Evolutionary conservation across 1,140 invertebrate genomes (phyloP).

Genomic region (Caenorhabditis remanei): DNA sequence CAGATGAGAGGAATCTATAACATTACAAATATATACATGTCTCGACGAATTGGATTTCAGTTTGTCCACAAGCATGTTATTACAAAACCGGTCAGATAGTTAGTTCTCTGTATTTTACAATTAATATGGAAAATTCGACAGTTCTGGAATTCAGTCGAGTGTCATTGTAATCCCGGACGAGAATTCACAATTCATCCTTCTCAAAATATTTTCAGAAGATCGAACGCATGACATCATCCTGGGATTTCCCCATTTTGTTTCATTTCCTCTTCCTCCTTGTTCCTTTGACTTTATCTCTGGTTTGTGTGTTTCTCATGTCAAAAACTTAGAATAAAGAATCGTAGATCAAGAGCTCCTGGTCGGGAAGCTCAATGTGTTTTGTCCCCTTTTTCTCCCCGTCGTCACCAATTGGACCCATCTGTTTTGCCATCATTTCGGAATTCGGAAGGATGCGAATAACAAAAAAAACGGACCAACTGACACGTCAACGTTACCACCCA

Average conservation of each 20-base stretch:
- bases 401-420: not conserved
- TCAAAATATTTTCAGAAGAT: not conserved
- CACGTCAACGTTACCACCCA: constrained; percentile 11
- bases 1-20: not conserved
- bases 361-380: constrained; percentile 7
- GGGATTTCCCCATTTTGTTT: not conserved
- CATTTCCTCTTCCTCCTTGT: not conserved
- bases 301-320: not conserved
- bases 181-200: too few species aligned
- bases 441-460: not conserved
- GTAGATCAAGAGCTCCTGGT: constrained; percentile 22
- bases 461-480: constrained; percentile 47
- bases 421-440: not conserved
- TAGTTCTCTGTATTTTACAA: too few species aligned
- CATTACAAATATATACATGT: not conserved
- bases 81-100: too few species aligned
- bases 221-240: constrained; percentile 1
- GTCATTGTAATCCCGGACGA: too few species aligned
- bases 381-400: not conserved
- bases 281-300: not conserved
- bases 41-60: too few species aligned
- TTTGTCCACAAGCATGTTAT: too few species aligned
- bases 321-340: constrained; percentile 1
- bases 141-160: too few species aligned
- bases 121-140: too few species aligned